Conservation (phyloP, 1,140 invertebrate species). For the Aphelenchoides fujianensis region DNA sequence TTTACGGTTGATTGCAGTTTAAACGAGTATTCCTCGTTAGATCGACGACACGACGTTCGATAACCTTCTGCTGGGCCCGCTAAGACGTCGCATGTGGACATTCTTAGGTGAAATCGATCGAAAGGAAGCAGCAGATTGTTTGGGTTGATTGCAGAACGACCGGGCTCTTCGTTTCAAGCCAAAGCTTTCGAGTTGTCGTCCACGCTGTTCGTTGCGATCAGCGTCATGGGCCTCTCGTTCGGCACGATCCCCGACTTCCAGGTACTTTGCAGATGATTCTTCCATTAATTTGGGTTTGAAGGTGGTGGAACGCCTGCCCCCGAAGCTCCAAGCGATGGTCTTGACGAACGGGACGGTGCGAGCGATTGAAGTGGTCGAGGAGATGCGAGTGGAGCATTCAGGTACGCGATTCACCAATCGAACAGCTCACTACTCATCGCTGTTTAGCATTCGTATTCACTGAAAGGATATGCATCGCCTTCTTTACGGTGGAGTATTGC, state of each 20-base stretch:
- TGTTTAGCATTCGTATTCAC: conserved; percentile 62
- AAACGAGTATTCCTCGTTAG: too few relatives aligned
- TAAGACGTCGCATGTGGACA: conserved; percentile 60
- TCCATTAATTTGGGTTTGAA: too few relatives aligned
- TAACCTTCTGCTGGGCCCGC: conserved; percentile 54
- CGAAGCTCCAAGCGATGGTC: conserved; percentile 52
- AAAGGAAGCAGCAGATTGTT: too few relatives aligned
- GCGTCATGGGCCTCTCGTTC: conserved; percentile 60
- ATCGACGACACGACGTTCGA: conserved; percentile 60
- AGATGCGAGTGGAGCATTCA: conserved; percentile 59
- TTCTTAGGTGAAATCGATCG: too few relatives aligned
- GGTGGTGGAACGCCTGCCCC: conserved; percentile 54
- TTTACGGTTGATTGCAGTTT: too few relatives aligned
- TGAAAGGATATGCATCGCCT: conserved; percentile 83
- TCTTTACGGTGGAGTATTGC: conserved; percentile 98
- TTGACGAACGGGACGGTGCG: conserved; percentile 54
- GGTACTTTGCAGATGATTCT: too few relatives aligned
- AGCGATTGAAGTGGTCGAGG: conserved; percentile 54
- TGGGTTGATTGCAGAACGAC: too few relatives aligned
- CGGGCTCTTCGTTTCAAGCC: conserved; percentile 60
- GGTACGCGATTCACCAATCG: too few relatives aligned
- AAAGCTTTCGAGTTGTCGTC: conserved; percentile 60
- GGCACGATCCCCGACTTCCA: conserved; percentile 61
- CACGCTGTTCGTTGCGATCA: conserved; percentile 60
- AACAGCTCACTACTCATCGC: too few relatives aligned